phyloP scores from a whole-genome alignment of 2,797 vertebrate species.

The Spondyliosoma cantharus region DNA sequence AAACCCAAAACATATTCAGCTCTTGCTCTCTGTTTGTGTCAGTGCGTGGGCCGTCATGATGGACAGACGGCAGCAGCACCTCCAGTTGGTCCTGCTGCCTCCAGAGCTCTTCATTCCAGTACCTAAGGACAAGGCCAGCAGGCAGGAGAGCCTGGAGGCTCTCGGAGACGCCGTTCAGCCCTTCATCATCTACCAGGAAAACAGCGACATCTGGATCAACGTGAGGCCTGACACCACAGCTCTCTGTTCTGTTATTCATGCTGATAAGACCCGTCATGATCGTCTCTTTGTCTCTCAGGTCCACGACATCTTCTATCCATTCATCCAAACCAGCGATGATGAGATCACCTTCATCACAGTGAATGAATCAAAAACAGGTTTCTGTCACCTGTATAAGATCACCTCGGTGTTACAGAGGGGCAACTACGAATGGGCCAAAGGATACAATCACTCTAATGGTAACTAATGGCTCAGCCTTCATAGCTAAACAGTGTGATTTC shows the following conservation, averaged over 20 bases:
- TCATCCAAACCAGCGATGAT: slow-evolving; percentile 86
- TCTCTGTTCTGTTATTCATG: not conserved
- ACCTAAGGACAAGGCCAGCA: slow-evolving; percentile 80
- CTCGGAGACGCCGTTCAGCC: slow-evolving; percentile 88
- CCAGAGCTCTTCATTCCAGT: slow-evolving; percentile 90
- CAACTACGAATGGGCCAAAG: slow-evolving; percentile 83
- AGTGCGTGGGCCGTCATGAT: slow-evolving; percentile 95
- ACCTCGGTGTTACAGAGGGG: slow-evolving; percentile 80
- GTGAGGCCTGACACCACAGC: slow-evolving; percentile 56
- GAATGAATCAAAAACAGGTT: slow-evolving; percentile 91
- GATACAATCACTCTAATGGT: slow-evolving; percentile 80
- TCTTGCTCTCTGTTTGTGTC: slow-evolving; percentile 38
- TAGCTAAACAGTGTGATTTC: not conserved
- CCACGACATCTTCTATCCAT: slow-evolving; percentile 93
- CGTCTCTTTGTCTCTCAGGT: slow-evolving; percentile 78
- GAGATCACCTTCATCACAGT: slow-evolving; percentile 89
- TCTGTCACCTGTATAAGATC: slow-evolving; percentile 92
- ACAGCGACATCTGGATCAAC: slow-evolving; percentile 84
- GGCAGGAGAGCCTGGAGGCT: slow-evolving; percentile 84
- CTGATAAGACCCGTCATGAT: not conserved
- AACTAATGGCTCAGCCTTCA: not conserved
- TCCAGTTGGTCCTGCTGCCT: slow-evolving; percentile 92
- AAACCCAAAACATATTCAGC: not conserved
- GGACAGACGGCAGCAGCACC: slow-evolving; percentile 91
- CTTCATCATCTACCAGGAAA: slow-evolving; percentile 92